These are phyloP conservation scores for Malurus elegans DNA, from an alignment of 2,113 vertebrate species.

Conservation along the genomic window DNA sequence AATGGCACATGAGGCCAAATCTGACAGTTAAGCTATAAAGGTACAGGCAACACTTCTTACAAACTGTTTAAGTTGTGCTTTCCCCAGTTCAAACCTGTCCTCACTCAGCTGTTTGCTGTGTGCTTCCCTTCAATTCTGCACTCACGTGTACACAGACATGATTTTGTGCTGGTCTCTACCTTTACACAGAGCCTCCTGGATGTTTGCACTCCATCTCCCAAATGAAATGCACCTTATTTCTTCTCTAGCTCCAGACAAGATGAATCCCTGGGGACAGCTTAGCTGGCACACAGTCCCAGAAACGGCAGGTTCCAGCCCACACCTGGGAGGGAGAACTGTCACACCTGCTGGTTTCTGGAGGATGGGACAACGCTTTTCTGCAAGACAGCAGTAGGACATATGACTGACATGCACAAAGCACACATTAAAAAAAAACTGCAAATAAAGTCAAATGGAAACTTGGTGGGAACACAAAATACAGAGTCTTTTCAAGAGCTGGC, in stretches of 20 bases:
- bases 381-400: neutral
- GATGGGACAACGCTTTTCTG: slow-evolving; percentile 84
- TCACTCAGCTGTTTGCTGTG: neutral
- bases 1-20: neutral
- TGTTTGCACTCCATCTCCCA: slow-evolving; percentile 86
- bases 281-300: slow-evolving; percentile 81
- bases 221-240: slow-evolving; percentile 82
- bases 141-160: neutral
- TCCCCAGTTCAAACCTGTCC: neutral
- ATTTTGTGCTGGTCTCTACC: slow-evolving; percentile 72
- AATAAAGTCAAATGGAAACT: neutral
- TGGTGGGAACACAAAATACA: neutral
- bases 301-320: slow-evolving; percentile 76
- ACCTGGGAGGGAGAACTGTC: slow-evolving; percentile 78
- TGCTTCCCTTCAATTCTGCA: neutral
- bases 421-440: neutral
- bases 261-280: slow-evolving; percentile 84
- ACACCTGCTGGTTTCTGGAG: slow-evolving; percentile 77
- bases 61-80: neutral
- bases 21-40: neutral
- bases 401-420: neutral
- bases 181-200: slow-evolving; percentile 83
- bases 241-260: slow-evolving; percentile 79
- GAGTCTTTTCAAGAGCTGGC: neutral
- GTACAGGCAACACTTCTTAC: neutral